A percentile compares a stretch with the other conserved stretches of the same genome.
phyloP scores from a whole-genome alignment of 2,888 invertebrate species.

The Conops quadrifasciatus region DNA sequence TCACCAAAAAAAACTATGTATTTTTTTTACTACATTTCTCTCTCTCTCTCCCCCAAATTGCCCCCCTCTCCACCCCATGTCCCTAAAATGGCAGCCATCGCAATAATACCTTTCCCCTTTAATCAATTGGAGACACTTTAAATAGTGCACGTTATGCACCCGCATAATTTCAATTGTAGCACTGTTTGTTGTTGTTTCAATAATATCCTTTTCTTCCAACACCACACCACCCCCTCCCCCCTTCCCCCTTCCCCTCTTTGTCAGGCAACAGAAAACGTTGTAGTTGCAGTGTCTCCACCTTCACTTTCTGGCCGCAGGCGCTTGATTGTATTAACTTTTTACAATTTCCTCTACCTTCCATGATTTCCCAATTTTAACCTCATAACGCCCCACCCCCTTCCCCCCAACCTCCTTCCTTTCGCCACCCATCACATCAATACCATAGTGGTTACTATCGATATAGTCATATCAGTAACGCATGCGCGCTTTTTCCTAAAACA shows the following conservation, averaged over 20 bases:
- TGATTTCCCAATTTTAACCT: background rate
- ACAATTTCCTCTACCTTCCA: background rate
- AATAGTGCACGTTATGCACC: constrained; percentile 24
- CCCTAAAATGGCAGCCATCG: too few species aligned
- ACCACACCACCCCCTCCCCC: background rate
- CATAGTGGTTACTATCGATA: background rate
- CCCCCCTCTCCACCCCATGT: background rate
- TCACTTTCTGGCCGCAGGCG: background rate
- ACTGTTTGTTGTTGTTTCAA: constrained; percentile 1
- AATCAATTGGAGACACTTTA: background rate
- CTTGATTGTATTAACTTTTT: background rate
- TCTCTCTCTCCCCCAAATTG: background rate
- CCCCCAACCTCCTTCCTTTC: background rate
- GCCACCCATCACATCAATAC: background rate
- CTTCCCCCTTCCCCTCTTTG: background rate
- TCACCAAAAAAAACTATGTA: background rate
- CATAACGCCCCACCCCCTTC: background rate
- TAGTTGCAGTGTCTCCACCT: background rate
- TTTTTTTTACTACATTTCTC: background rate
- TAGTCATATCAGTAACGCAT: constrained; percentile 20
- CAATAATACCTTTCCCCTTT: too few species aligned
- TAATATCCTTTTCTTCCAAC: background rate
- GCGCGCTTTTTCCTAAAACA: constrained; percentile 24
- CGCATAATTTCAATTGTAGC: constrained; percentile 12
- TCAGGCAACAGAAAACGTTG: background rate